Base-by-base conservation (phyloP, 2,797 vertebrate genomes). In the Perodicticus potto region DNA sequence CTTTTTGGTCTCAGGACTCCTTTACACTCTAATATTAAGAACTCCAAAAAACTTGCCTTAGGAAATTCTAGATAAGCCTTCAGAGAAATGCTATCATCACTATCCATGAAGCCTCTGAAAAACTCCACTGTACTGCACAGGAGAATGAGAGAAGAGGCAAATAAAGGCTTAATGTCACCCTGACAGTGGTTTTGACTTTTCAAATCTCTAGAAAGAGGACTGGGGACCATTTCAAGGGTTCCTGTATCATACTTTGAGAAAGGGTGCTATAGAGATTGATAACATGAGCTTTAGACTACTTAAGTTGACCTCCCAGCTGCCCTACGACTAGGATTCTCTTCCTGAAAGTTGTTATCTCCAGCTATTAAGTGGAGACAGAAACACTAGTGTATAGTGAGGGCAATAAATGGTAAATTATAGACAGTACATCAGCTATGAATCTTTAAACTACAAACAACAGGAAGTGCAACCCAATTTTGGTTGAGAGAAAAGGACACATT, bases 181-280 rank as follows among this genome's bases (percentile, higher is more conserved):
- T 77, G 32, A 89, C 80, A 90, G 84, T 16, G 6, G 22, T 73
- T 91, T 85, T 91, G 72, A 74, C 17, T 55, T 92, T 85, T 74
- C 76, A 77, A 29, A 84, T 70, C 17, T 5, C 45, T 77, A 45
- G 25, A 25, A 65, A 86, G 55, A 22, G 49, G 86, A 20, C 22
- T 43, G 17, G 22, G 19, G 22, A 40, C 5, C n/a, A 1, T 5
- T 27, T 40, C 23, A 34, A 43, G 3, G 22, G 23, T 57, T 83
- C 40, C 22, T 19, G 45, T 45, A n/a, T 59, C n/a, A 73, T 7
- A 73, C 4, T 88, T n/a, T 61, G 81, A 78, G 53, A 91, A 86
- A 70, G 70, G 4, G 29, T 85, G 61, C 32, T 53, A 70, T 2
- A 91, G n/a, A 78, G 27, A 5, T 61, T 61, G 34, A 53, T 16